Conservation (phyloP, 2,113 vertebrate genomes). For the Arizona elegans region DNA sequence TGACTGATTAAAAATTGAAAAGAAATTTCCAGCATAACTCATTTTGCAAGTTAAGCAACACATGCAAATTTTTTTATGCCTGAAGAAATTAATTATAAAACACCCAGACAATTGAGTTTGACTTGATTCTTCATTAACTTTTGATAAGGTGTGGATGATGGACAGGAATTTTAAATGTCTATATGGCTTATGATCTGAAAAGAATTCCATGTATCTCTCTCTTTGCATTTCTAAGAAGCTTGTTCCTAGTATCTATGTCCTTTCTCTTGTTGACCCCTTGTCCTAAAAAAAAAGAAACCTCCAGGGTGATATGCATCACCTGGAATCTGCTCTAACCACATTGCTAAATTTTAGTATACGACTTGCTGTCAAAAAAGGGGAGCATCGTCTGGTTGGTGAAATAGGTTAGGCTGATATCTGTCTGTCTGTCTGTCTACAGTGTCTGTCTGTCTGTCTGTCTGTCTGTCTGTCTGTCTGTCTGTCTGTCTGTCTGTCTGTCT, state of each 20-base stretch:
- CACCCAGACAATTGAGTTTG: slow-evolving; percentile 16
- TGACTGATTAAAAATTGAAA: slow-evolving; percentile 29
- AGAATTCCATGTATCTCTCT: not conserved
- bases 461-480: too few species aligned
- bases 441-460: too few species aligned
- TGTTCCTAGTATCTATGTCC: not conserved
- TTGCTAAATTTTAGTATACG: not conserved
- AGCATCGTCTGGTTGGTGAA: not conserved
- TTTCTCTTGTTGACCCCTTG: not conserved
- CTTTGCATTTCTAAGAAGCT: not conserved
- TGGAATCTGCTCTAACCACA: not conserved
- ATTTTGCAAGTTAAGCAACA: slow-evolving; percentile 18
- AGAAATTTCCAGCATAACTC: slow-evolving; percentile 17
- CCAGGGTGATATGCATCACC: not conserved
- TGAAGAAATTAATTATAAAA: slow-evolving; percentile 31
- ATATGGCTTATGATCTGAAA: not conserved
- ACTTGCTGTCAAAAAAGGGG: not conserved
- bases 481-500: too few species aligned
- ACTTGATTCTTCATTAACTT: slow-evolving; percentile 27
- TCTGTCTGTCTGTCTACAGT: not conserved
- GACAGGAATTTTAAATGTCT: slow-evolving; percentile 16
- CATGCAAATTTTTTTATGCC: slow-evolving; percentile 19
- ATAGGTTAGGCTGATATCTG: not conserved
- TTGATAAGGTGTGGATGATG: slow-evolving; percentile 13
- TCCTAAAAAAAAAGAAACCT: not conserved